Base-by-base conservation (phyloP, 1,140 invertebrate species). In the Caerostris extrusa region DNA sequence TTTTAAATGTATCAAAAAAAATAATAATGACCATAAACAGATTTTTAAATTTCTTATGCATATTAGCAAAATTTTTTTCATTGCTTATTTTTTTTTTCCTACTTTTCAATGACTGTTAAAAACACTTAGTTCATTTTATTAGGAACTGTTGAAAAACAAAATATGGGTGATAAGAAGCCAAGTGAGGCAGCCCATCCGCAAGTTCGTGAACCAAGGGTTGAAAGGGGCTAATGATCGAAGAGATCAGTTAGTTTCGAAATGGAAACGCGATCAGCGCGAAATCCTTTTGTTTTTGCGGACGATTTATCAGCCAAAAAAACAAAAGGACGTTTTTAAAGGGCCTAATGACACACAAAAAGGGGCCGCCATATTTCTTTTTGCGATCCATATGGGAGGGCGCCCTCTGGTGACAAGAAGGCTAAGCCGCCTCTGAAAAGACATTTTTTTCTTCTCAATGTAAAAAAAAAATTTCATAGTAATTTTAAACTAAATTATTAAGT, bases 291-390 rank as follows among this genome's bases (percentile, higher is more conserved):
- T 85, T 85, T 85, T 85, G 57, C 82, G 57, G 8, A 17, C 19
- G 4, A 85, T 85, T 85, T 85, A 85, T 85, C 82, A 85, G 82
- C 55, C 19, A 58, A 58, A 58, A 58, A 85, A 85, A 85, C 82
- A 85, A 85, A 58, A 85, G 82, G 19, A 56, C 55, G 55, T 85
- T 85, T 83, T 83, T 58, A 85, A 85, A 85, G 17, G 10, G 55
- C 57, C 82, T 85, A 85, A 85, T 85, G 82, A 85, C 55, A 85
- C 82, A 85, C 82, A 85, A 85, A n/a, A 85, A 85, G 82, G 71
- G 82, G 57, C 17, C 5, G 82, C 82, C 82, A 85, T 85, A 83
- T 83, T 83, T 85, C 55, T 58, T 85, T n/a, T 85, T 57, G 19
- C 82, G 7, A n/a, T 77, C 71, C 71, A 77, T 77, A 77, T 77